A percentile compares a stretch with the other conserved stretches of the same genome.
These are phyloP conservation scores for Hystrix brachyura DNA, from an alignment of 2,113 vertebrate species.

Conservation along the genomic window DNA sequence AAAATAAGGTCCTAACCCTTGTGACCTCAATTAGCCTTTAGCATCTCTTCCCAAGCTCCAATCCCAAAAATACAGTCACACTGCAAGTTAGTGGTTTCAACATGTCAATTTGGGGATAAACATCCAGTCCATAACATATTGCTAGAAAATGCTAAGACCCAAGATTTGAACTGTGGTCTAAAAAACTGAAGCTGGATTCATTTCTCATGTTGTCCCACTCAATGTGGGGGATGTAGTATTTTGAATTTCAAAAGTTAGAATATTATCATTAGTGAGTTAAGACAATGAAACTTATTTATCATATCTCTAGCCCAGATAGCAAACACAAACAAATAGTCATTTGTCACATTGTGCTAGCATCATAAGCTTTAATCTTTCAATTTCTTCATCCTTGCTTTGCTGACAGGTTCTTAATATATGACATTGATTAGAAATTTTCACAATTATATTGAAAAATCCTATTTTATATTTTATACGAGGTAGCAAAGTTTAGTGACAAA, in stretches of 20 bases:
- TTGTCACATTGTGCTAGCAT: background rate
- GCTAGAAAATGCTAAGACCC: background rate
- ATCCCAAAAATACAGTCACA: background rate
- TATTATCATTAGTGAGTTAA: background rate
- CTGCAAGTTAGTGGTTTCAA: background rate
- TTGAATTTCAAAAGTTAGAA: background rate
- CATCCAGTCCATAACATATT: background rate
- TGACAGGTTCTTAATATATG: background rate
- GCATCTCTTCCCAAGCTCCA: background rate
- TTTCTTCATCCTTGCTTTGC: background rate
- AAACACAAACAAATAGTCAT: background rate
- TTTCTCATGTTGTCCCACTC: background rate
- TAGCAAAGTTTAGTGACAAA: conserved; percentile 52
- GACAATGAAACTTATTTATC: background rate
- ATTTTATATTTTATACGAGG: background rate
- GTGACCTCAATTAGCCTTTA: background rate
- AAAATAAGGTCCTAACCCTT: background rate
- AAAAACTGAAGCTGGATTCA: background rate
- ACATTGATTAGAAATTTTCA: background rate
- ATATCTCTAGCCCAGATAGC: background rate
- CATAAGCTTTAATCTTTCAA: background rate
- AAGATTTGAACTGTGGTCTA: background rate
- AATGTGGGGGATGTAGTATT: background rate
- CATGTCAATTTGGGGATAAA: background rate
- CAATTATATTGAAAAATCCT: background rate